Evolutionary conservation across 2,113 vertebrate genomes (phyloP), one percentile per base, ranked within the genome.

Genomic region (Lycaon pictus): DNA sequence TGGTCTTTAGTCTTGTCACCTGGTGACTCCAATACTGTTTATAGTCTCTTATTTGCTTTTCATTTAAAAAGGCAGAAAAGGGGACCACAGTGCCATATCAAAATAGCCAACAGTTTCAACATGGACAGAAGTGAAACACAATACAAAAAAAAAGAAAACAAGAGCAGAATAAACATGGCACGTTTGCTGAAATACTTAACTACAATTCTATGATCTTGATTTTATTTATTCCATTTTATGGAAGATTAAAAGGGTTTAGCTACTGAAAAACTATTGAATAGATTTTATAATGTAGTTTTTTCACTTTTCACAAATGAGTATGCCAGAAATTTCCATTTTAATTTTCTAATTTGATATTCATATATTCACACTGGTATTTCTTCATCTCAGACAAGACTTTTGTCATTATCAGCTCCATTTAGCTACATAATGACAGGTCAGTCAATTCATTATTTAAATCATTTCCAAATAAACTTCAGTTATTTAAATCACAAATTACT

Each of bases 181-280:
- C 19, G 20, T 69, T 94, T 95, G 23, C 32, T 80, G 71, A 97
- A 82, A 48, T 79, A 58, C 56, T 76, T 95, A 77, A 56, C 37
- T 69, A 7, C 13, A 90, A 20, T 77, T 71, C 51, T 60, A 0
- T 91, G n/a, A 29, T 81, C 43, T 72, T 82, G 12, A 43, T 87
- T 93, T 71, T 71, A n/a, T 90, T 93, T 90, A 94, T 84, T 94
- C n/a, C 19, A 48, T 92, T 93, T 96, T 87, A n/a, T 62, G 72
- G 22, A 69, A 84, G 7, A 65, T 67, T n/a, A 23, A 88, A 72
- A 62, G 84, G 65, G 51, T 43, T 76, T 71, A 93, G 63, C 72
- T 81, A 19, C 22, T 65, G 32, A 87, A 80, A 67, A 29, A 17
- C 32, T 83, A 13, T 15, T 77, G 48, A 80, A 77, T 82, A 76